A percentile compares a stretch with the other conserved stretches of the same genome.
Conservation (phyloP, 1,140 invertebrate species). For the Neodiprion lecontei region DNA sequence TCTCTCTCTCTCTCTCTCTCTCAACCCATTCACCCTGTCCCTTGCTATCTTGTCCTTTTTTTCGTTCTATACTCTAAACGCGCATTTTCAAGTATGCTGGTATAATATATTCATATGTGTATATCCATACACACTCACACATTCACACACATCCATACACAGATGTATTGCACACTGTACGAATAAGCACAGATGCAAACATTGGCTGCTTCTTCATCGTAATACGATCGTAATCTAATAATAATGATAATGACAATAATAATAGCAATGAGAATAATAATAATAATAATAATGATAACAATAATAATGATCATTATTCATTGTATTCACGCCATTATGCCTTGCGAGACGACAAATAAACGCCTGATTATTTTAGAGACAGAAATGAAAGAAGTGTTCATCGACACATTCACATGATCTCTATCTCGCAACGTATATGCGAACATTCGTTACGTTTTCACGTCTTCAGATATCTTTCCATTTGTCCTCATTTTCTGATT, state of each 20-base stretch:
- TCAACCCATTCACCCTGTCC: conserved; percentile 33
- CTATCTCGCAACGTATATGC: conserved; percentile 20
- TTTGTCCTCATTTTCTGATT: too few relatives aligned
- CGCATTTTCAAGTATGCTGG: conserved; percentile 17
- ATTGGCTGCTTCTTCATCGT: conserved; percentile 35
- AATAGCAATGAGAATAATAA: conserved; percentile 35
- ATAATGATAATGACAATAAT: conserved; percentile 39
- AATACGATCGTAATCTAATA: conserved; percentile 29
- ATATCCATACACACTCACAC: neutral
- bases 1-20: neutral
- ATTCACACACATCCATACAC: conserved; percentile 25
- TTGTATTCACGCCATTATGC: conserved; percentile 31
- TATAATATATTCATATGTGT: conserved; percentile 28
- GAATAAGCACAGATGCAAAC: conserved; percentile 40
- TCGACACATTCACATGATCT: too few relatives aligned
- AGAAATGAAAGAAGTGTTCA: conserved; percentile 41
- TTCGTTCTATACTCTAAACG: conserved; percentile 9
- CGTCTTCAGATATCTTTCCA: too few relatives aligned
- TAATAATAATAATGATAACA: conserved; percentile 39
- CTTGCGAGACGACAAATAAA: conserved; percentile 38
- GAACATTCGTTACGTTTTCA: too few relatives aligned
- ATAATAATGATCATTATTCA: conserved; percentile 31
- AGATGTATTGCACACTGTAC: conserved; percentile 38
- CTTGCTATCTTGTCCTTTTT: conserved; percentile 27
- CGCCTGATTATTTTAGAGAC: conserved; percentile 45